Percentiles rank a stretch among this genome's conserved stretches.
These are phyloP conservation scores for Araneus ventricosus DNA, from an alignment of 1,140 invertebrate species.

Conservation along the genomic window DNA sequence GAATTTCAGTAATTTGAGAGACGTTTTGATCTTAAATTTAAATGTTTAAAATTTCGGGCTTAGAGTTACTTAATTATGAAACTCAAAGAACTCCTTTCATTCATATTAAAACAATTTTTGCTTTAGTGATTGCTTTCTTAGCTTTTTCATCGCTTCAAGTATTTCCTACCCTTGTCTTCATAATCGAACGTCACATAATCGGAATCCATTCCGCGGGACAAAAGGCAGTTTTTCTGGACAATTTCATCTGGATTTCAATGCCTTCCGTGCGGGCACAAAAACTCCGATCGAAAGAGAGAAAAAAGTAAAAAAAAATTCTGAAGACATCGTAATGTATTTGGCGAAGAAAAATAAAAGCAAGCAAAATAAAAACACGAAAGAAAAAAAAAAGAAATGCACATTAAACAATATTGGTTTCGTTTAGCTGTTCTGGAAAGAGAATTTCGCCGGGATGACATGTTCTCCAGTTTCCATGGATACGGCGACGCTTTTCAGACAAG, in stretches of 20 bases:
- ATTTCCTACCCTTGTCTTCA: not conserved
- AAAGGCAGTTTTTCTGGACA: not conserved
- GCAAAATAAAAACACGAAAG: not conserved
- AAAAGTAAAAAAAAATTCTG: not conserved
- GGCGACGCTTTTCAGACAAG: constrained; percentile 35
- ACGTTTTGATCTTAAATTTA: too few species aligned
- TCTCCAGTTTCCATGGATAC: constrained; percentile 12
- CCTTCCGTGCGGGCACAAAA: not conserved
- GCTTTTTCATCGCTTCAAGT: too few species aligned
- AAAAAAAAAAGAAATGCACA: not conserved
- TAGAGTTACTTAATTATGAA: too few species aligned
- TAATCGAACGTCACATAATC: not conserved
- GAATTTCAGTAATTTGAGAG: too few species aligned
- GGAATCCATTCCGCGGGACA: not conserved
- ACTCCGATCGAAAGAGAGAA: not conserved
- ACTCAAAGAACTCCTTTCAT: too few species aligned
- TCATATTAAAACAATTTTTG: too few species aligned
- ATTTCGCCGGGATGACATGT: not conserved
- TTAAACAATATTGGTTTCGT: constrained; percentile 49
- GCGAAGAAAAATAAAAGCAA: not conserved
- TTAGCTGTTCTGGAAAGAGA: not conserved
- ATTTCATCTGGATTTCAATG: constrained; percentile 14
- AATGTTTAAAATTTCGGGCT: too few species aligned
- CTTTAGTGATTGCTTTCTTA: too few species aligned
- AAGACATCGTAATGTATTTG: not conserved